Percentiles rank a stretch among this genome's conserved stretches.
Conservation (phyloP, 2,888 invertebrate species). For the Barypeithes pellucidus region DNA sequence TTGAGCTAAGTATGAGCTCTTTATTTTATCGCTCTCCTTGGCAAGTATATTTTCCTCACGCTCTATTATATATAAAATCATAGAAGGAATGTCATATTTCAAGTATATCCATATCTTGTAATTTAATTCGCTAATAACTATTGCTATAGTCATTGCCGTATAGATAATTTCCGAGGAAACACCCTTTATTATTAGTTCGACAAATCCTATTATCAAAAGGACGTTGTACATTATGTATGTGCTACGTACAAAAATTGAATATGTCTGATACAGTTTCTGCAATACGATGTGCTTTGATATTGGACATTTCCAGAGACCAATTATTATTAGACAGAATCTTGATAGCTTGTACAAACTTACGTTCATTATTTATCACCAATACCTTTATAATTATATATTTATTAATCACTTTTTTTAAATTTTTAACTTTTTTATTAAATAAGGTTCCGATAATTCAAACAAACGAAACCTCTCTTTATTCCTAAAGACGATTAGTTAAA, state of each 20-base stretch:
- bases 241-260: not conserved
- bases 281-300: slow-evolving; percentile 1
- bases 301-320: slow-evolving; percentile 34
- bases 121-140: slow-evolving; percentile 35
- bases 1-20: slow-evolving; percentile 13
- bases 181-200: not conserved
- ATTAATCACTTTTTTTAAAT: too few species aligned
- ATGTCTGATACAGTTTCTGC: not conserved
- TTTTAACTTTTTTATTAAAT: too few species aligned
- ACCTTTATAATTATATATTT: too few species aligned
- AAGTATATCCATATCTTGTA: slow-evolving; percentile 35
- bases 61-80: slow-evolving; percentile 18
- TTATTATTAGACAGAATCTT: slow-evolving; percentile 31
- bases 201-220: not conserved
- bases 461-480: too few species aligned
- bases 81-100: slow-evolving; percentile 36
- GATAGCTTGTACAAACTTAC: slow-evolving; percentile 33
- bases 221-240: not conserved
- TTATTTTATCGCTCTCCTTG: slow-evolving; percentile 5
- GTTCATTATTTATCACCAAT: too few species aligned
- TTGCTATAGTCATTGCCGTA: slow-evolving; percentile 8
- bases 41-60: slow-evolving; percentile 20
- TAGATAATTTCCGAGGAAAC: not conserved
- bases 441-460: too few species aligned
- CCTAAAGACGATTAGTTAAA: too few species aligned